Base-by-base conservation (phyloP, 2,113 vertebrate genomes). In the Lophura nycthemera region DNA sequence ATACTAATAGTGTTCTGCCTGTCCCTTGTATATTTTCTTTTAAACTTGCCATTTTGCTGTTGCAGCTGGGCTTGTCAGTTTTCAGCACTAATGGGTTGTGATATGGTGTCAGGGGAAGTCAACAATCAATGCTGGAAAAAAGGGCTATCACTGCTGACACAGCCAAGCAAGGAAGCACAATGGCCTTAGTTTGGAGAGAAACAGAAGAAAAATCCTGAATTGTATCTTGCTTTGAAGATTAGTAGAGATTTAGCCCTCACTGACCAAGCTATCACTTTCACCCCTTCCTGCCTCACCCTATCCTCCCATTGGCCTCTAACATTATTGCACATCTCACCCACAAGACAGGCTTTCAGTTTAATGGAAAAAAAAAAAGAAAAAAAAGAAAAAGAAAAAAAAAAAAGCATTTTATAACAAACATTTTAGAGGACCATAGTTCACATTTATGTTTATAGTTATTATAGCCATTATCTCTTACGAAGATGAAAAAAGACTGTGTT, bases 91-190 rank as follows among this genome's bases (percentile, higher is more conserved):
- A 98, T 98, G 97, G 97, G 95, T 97, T 98, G 97, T 97, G 98
- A 98, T 98, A 96, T 75, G 94, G 97, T 98, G 98, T 98, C 98
- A 97, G 89, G 96, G 97, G 96, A 98, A 98, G 97, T 98, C 97
- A 98, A 96, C 97, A 97, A 97, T 98, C 98, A 98, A 97, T 97
- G 97, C 19, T 96, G 77, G 77, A 88, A 84, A 89, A 92, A 94
- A 95, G 75, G 93, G 83, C 94, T 92, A 92, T 98, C 97, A 79
- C 89, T 76, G 96, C 96, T 97, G 96, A 97, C 97, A 98, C 71
- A 96, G 95, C 91, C 96, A 92, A 94, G 94, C 96, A 96, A 71
- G 82, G 97, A 97, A 97, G 96, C 77, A 97, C 96, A 97, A 92
- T 91, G 93, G 96, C 77, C 90, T 96, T 79, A 45, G 2, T 97